These are phyloP conservation scores for Amyelois transitella DNA, from an alignment of 1,140 invertebrate genomes.

Conservation along the genomic window DNA sequence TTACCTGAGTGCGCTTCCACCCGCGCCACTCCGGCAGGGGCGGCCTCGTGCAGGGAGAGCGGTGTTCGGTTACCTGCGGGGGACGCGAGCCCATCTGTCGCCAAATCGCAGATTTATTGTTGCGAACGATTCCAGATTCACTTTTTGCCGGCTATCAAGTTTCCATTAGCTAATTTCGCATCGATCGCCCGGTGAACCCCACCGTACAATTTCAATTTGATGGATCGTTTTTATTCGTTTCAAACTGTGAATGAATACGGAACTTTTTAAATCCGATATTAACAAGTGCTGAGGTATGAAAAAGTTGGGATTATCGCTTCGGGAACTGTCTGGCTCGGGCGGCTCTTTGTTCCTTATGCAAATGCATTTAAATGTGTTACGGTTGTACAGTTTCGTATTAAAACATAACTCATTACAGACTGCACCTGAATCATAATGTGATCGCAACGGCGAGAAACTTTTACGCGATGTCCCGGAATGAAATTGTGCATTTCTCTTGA, in stretches of 20 bases:
- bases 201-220: slow-evolving; percentile 53
- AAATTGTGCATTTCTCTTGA: neutral
- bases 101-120: slow-evolving; percentile 58
- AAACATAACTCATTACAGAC: neutral
- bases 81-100: slow-evolving; percentile 60
- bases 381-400: neutral
- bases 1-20: slow-evolving; percentile 36
- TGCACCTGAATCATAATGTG: neutral
- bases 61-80: slow-evolving; percentile 60
- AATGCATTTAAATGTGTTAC: neutral
- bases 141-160: slow-evolving; percentile 67
- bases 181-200: slow-evolving; percentile 57
- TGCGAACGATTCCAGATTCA: slow-evolving; percentile 56
- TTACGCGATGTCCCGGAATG: neutral
- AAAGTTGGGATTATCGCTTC: slow-evolving; percentile 15
- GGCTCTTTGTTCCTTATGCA: neutral
- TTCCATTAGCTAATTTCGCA: slow-evolving; percentile 72
- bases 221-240: slow-evolving; percentile 67
- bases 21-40: neutral
- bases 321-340: neutral
- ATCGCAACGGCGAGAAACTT: neutral
- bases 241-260: slow-evolving; percentile 47
- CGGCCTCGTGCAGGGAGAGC: slow-evolving; percentile 19
- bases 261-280: slow-evolving; percentile 56
- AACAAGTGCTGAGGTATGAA: slow-evolving; percentile 42